These are phyloP conservation scores for Phalacrocorax brasilianus DNA, from an alignment of 2,113 vertebrate species.

Conservation along the genomic window DNA sequence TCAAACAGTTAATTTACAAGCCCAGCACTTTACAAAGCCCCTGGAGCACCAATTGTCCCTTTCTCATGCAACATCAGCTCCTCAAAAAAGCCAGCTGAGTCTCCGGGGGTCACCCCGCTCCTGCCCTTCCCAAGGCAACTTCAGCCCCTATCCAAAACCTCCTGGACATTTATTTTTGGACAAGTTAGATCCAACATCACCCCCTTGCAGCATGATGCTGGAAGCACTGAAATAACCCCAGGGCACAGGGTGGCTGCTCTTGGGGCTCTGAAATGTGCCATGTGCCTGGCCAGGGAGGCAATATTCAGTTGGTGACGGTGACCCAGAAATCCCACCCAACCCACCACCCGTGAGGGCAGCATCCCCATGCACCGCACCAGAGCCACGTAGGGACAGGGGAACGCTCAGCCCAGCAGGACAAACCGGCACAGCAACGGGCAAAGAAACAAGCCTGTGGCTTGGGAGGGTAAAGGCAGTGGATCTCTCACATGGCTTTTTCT, in stretches of 20 bases:
- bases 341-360: neutral
- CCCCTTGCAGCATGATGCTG: neutral
- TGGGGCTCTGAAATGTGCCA: neutral
- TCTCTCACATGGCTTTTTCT: neutral
- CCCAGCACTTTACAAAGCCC: constrained; percentile 40
- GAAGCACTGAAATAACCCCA: neutral
- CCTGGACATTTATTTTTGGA: neutral
- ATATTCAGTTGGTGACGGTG: accelerated
- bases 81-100: constrained; percentile 40
- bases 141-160: neutral
- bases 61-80: constrained; percentile 35
- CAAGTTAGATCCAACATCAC: neutral
- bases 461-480: neutral
- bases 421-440: accelerated
- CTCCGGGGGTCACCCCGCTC: neutral
- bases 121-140: constrained; percentile 21
- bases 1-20: constrained; percentile 67
- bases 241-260: neutral
- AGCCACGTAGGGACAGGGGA: neutral
- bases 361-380: accelerated
- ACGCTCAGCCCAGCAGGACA: neutral
- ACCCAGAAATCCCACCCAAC: neutral
- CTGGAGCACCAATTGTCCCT: constrained; percentile 49
- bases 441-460: neutral
- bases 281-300: neutral